Evolutionary conservation across 2,113 vertebrate genomes (phyloP), one percentile per base, ranked within the genome.

Genomic region (Gnathonemus echidnorhynchus): DNA sequence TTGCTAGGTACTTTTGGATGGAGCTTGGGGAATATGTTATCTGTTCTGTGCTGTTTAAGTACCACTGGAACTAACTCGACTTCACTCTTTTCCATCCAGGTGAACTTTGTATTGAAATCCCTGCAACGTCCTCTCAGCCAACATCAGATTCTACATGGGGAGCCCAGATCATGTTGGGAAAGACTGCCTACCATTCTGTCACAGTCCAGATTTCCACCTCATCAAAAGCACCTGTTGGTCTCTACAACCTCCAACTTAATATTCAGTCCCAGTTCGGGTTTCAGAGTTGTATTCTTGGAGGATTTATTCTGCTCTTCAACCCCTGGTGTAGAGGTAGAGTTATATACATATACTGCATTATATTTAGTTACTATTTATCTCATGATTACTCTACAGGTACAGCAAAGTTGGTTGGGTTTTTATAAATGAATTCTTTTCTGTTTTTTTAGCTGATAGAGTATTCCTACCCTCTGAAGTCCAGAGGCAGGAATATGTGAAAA

Each of bases 241-340:
- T 35, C 58, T 96, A 96, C 88, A 88, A 48, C 0, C 93, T 96
- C 0, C 87, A 93, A 58, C 39, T 96, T 86, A 52, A 6, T 13
- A 62, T 92, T 24, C 46, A 87, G 77, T 90, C 90, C 4, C 56
- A 52, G 39, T 0, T 0, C 0, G 4, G 35, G 17, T 19, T 58
- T 24, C 89, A 3, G 89, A 86, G 1, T 15, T 50, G 52, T 2
- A 56, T 10, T 0, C 15, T 74, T 0, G 92, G 94, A 27, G 88
- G 77, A 66, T 94, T 96, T 62, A 89, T 89, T 19, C 91, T 96
- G 87, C 94, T 96, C 66, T 96, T 92, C 92, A 96, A 96, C 89
- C 95, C 96, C 74, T 96, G 95, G 95, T 95, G 95, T 80, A 31
- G 3, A 27, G 93, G 96, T 96, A 89, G 92, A 95, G n/a, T 49